A percentile compares a stretch with the other conserved stretches of the same genome.
phyloP scores from a whole-genome alignment of 2,113 vertebrate genomes.

The Forbesichthys agassizii region DNA sequence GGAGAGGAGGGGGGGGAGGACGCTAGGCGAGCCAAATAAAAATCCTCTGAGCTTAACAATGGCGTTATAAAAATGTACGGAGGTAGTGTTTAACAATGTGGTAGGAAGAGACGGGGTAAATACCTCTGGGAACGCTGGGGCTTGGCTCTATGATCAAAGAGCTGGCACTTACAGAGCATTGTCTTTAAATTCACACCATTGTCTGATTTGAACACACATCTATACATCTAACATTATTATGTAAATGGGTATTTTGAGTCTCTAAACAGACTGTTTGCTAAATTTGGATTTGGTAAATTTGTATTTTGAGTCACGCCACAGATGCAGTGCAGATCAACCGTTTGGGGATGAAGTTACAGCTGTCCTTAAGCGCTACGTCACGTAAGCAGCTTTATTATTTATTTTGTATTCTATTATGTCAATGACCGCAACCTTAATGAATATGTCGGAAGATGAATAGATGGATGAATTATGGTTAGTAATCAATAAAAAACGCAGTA shows the following conservation, averaged over 20 bases:
- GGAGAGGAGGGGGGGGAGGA: background rate
- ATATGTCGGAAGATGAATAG: too few species aligned
- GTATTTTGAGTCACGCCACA: conserved; percentile 22
- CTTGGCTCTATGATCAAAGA: conserved; percentile 76
- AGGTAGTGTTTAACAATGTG: conserved; percentile 76
- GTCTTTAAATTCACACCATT: conserved; percentile 76
- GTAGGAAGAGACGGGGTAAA: conserved; percentile 73
- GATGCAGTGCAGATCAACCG: too few species aligned
- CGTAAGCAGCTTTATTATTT: too few species aligned
- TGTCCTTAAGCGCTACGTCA: too few species aligned
- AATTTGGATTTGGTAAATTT: conserved; percentile 20
- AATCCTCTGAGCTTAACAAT: conserved; percentile 78
- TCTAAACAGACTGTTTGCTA: conserved; percentile 55
- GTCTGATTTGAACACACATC: conserved; percentile 61
- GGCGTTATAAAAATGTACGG: conserved; percentile 76
- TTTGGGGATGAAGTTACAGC: too few species aligned
- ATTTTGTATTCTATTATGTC: too few species aligned
- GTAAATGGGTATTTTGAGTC: conserved; percentile 60
- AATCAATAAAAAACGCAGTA: too few species aligned
- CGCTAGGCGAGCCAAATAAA: conserved; percentile 66
- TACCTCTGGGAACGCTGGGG: conserved; percentile 69
- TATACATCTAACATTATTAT: conserved; percentile 64
- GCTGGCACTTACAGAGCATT: conserved; percentile 65
- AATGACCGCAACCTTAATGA: too few species aligned
- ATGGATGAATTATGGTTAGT: too few species aligned